phyloP scores from a whole-genome alignment of 2,888 invertebrate genomes.

The Blastobasis lacticolella region DNA sequence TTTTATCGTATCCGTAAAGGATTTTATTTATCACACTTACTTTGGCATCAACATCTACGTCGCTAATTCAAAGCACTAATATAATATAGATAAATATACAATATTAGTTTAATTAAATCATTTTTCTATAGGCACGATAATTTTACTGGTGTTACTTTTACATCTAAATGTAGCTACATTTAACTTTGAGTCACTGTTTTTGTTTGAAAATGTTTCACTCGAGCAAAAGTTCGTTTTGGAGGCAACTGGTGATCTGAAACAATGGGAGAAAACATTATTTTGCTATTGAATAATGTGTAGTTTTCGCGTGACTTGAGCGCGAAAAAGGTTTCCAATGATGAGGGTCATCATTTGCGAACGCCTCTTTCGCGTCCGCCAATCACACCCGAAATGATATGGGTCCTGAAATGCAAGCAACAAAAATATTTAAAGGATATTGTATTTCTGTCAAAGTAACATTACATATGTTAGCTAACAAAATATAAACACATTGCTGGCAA shows the following conservation, averaged over 20 bases:
- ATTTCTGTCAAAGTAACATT: neutral
- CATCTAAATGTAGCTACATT: neutral
- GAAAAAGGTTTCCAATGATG: conserved; percentile 23
- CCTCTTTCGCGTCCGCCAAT: conserved; percentile 34
- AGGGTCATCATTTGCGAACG: conserved; percentile 37
- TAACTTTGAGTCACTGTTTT: too few relatives aligned
- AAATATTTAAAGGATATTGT: conserved; percentile 3
- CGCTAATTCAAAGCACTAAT: neutral
- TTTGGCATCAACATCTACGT: conserved; percentile 2
- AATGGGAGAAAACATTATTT: conserved; percentile 6
- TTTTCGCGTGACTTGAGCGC: conserved; percentile 4
- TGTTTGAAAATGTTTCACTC: too few relatives aligned
- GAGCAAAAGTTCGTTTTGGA: neutral
- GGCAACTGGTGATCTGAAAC: conserved; percentile 13
- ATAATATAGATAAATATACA: too few relatives aligned
- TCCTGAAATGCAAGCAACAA: conserved; percentile 17
- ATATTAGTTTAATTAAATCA: neutral
- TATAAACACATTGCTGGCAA: too few relatives aligned
- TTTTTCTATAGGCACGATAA: conserved; percentile 29
- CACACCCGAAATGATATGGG: conserved; percentile 39
- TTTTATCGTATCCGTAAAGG: too few relatives aligned
- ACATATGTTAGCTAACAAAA: too few relatives aligned
- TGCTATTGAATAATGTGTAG: neutral
- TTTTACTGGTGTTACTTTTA: conserved; percentile 13
- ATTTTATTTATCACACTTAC: conserved; percentile 3